Percentiles rank a stretch among this genome's conserved stretches.
phyloP scores from a whole-genome alignment of 2,797 vertebrate species.

The Paguma larvata region DNA sequence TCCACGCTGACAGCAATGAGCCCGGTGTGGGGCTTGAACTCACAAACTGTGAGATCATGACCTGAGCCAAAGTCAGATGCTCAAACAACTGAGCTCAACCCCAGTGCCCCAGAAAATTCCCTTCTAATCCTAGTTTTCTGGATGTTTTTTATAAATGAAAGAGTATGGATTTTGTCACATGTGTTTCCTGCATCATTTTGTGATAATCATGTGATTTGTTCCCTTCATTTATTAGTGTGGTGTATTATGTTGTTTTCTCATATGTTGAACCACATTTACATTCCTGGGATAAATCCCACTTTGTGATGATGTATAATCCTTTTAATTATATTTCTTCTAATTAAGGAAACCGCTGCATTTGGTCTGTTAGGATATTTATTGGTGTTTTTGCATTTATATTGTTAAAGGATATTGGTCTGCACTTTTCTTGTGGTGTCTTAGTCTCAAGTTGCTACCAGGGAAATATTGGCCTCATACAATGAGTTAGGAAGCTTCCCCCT shows the following conservation, averaged over 20 bases:
- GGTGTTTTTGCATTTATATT: not conserved
- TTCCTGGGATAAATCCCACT: not conserved
- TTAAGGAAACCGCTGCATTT: not conserved
- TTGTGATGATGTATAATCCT: not conserved
- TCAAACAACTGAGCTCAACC: too few relatives aligned
- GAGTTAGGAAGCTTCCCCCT: too few relatives aligned
- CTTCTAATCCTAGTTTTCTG: not conserved
- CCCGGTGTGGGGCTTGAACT: too few relatives aligned
- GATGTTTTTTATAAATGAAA: not conserved
- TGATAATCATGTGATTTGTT: not conserved
- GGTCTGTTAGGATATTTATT: not conserved
- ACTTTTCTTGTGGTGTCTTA: not conserved
- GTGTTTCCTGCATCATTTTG: not conserved
- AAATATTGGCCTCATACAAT: too few relatives aligned
- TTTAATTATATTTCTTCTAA: not conserved
- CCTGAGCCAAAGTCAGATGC: too few relatives aligned
- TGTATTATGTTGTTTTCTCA: not conserved
- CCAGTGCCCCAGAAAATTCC: not conserved
- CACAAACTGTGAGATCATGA: too few relatives aligned
- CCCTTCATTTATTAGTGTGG: not conserved
- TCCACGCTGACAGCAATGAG: too few relatives aligned
- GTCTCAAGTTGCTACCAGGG: not conserved
- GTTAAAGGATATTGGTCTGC: not conserved
- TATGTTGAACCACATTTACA: not conserved
- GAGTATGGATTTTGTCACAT: not conserved